Base-by-base conservation (phyloP, 2,888 invertebrate genomes). In the Caenorhabditis angaria region DNA sequence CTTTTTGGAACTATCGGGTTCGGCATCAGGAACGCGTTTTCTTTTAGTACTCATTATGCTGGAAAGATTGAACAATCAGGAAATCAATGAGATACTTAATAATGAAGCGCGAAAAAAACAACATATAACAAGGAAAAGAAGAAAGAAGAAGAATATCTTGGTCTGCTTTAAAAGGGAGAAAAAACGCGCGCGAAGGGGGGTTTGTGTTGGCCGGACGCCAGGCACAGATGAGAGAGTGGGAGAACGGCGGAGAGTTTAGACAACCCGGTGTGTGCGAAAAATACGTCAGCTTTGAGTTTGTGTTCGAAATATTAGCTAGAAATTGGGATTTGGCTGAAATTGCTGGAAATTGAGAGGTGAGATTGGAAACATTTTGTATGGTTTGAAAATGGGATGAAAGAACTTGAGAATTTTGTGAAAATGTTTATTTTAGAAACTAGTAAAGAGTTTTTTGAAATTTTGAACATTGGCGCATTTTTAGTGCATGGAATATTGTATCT, bases 31-130 rank as follows among this genome's bases (percentile, higher is more conserved):
- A 4, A 61, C 67, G 47, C 78, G 73, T 47, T 76, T 81, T 35
- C 81, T 50, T 64, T 80, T 81, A 58, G 77, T 74, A 62, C 70
- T 78, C 81, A 81, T 81, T 20, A 53, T 57, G 35, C 51, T 50
- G n/a, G n/a, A n/a, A n/a, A n/a, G n/a, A n/a, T n/a, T n/a, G n/a
- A n/a, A n/a, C n/a, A n/a, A n/a, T n/a, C n/a, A n/a, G n/a, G n/a
- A n/a, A n/a, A n/a, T n/a, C n/a, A n/a, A n/a, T n/a, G n/a, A n/a
- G n/a, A n/a, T n/a, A n/a, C n/a, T n/a, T n/a, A n/a, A n/a, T n/a
- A n/a, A n/a, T n/a, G n/a, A n/a, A n/a, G n/a, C 35, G 6, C 6
- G 14, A 35, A 35, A 35, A 35, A 10, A 24, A 22, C 22, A 22
- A 22, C 22, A 24, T 51, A 51, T 22, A n/a, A 22, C 25, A 22